Evolutionary conservation across 30 jellyfish, hydroid and myxozoan species (phyloP), one percentile per base, ranked within the genome.

Genomic region (Calvadosia cruxmelitensis): DNA sequence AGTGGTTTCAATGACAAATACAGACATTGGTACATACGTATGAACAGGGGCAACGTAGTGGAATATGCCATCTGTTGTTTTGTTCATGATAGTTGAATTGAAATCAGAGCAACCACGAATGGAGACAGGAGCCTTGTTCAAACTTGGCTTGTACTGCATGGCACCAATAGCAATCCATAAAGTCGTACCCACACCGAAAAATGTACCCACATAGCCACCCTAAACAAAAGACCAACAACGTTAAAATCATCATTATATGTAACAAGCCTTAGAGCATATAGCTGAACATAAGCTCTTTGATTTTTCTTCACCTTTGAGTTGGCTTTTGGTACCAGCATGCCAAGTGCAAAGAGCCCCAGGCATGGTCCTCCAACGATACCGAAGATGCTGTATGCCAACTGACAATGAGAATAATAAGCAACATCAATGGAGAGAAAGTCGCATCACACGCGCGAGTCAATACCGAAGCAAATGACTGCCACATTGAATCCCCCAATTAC

Each of bases 301-400:
- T n/a, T n/a, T n/a, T n/a, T n/a, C n/a, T n/a, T 3, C 27, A 89
- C 98, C 93, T 66, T 73, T 72, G 78, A 76, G 36, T 82, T 89
- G 0, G 98, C 86, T 62, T 88, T 73, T 3, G 98, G 98, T 3
- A 89, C 93, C 66, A 89, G 63, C 92, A 89, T 89, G 24, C 98
- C 98, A 33, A 89, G 92, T 3, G 87, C 93, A 52, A 89, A 89
- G 12, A 89, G 64, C 0, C 98, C 98, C 3, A 89, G 86, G 67
- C 86, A 89, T 12, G 98, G 98, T 33, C 98, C 98, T 24, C 98
- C 98, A 68, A 89, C 65, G 67, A 89, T 89, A 26, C 98, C 98
- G 57, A 76, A 89, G 27, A 89, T 89, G 62, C 98, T 89, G 90
- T 89, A 89, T 0, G 95, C 98, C 50, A 89, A 79, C 98, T 89